Evolutionary conservation across 1,140 invertebrate genomes (phyloP), one percentile per base, ranked within the genome.

Genomic region (Neoseiulus cucumeris): DNA sequence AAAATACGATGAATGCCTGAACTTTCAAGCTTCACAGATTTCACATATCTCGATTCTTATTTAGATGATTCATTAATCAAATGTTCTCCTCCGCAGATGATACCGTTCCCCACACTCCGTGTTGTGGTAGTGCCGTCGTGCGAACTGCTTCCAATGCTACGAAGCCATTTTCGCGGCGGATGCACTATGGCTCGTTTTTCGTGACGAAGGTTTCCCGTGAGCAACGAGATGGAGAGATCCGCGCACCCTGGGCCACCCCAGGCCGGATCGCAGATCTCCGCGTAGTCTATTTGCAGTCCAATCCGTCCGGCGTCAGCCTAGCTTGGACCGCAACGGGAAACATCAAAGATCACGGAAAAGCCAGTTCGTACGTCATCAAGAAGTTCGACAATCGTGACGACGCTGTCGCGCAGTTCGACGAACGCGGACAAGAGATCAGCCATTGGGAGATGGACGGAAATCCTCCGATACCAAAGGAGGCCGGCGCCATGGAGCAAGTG

Each of bases 291-390:
- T 9, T 59, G 51, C 51, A 25, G 51, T 59, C 51, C 51, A 59
- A 1, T 59, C 51, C 51, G 12, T 33, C 25, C 14, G 51, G 51
- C 25, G 51, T 59, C 1, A 29, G 25, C 22, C 51, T 59, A 17
- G 51, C 25, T 25, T 59, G 51, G 51, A 59, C 51, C 51, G 51
- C 51, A 59, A 59, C 51, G 51, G 51, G 51, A 17, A 59, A 59
- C 9, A 20, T 59, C 14, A n/a, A 25, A 59, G 51, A 59, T 59
- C 51, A 59, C 51, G 51, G 51, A 25, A 59, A 25, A 59, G 51
- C 51, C 51, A 33, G 25, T 9, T 59, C 51, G 14, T 59, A 59
- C 51, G 33, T 59, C 22, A 14, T 59, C 1, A 59, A 59, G 22
- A 59, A 33, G 22, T 59, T 59, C 51, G 22, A 25, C 17, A 59